Evolutionary conservation across 92 coral and sea anemone species (phyloP), one percentile per base, ranked within the genome.

Genomic region (Chrysogorgia sp.): DNA sequence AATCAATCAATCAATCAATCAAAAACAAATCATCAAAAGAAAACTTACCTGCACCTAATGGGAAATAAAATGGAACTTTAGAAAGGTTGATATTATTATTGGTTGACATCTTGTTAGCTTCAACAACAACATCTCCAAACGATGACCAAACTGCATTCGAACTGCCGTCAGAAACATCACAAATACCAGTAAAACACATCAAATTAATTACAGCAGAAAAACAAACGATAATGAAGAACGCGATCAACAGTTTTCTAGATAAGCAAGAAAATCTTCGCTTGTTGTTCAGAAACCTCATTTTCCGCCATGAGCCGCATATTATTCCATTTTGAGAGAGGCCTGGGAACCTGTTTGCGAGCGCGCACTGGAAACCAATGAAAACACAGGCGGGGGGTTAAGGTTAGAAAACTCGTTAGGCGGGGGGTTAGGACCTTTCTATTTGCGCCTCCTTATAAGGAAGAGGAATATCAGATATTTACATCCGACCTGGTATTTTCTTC

Each of bases 231-330:
- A 69, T 0, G 19, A 49, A 15, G n/a, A 26, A 45, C n/a, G n/a
- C 34, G 0, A 69, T 19, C 0, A 69, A 24, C 33, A 69, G 19
- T 69, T 49, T 69, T 28, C 12, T 45, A 7, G 20, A 69, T 10
- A 69, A 69, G 48, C 45, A 35, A 69, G 22, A 30, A 13, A 34
- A 48, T 13, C 55, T 69, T 69, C 76, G n/a, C n/a, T n/a, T 32
- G 22, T 34, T 67, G 34, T 34, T 49, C 13, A 48, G 48, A 26
- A 23, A 7, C 76, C 50, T 69, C 55, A 7, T 31, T 45, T 37
- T 45, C 25, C 32, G 52, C 52, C 72, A 65, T 65, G 45, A 45
- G 53, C 12, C 5, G 43, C 43, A 4, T 5, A 4, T 37, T 12
- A 4, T 37, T 37, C 43, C 43, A 37, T 4, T 12, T 37, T 4